Conservation (phyloP, 2,113 vertebrate species). For the Cervus canadensis region DNA sequence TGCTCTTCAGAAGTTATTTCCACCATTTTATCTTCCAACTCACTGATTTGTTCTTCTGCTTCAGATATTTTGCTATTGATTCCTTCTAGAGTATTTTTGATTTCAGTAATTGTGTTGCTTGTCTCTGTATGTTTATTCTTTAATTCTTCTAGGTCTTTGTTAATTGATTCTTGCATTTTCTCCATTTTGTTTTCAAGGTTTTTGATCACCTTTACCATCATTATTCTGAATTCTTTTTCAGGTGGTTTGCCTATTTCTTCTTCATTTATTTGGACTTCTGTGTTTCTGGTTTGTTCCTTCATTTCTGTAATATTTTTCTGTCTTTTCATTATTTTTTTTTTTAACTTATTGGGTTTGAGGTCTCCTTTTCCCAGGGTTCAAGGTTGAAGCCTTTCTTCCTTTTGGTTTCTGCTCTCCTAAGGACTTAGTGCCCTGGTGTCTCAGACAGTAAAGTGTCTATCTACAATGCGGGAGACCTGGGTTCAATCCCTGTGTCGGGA, state of each 20-base stretch:
- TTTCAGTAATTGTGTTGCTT: not conserved
- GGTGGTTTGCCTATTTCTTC: not conserved
- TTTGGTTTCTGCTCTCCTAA: not conserved
- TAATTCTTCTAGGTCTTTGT: not conserved
- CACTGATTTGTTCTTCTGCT: not conserved
- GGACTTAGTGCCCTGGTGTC: no score
- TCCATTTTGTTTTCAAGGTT: not conserved
- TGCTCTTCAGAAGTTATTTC: not conserved
- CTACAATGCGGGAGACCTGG: no score
- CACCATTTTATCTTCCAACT: not conserved
- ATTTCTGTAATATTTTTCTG: not conserved
- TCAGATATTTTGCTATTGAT: not conserved
- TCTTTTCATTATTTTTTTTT: not conserved
- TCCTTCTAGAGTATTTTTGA: not conserved
- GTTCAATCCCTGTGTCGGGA: no score
- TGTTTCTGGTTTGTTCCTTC: not conserved
- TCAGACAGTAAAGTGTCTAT: no score
- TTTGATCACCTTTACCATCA: not conserved
- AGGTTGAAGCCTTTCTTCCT: not conserved
- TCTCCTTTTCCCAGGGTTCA: not conserved
- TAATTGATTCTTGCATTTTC: not conserved
- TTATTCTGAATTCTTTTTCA: not conserved
- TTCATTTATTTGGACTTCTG: not conserved
- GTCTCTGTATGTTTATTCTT: not conserved
- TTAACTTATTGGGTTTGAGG: not conserved